Percentiles rank a stretch among this genome's conserved stretches.
Conservation (phyloP, 2,888 invertebrate genomes). For the Tipula confusa region DNA sequence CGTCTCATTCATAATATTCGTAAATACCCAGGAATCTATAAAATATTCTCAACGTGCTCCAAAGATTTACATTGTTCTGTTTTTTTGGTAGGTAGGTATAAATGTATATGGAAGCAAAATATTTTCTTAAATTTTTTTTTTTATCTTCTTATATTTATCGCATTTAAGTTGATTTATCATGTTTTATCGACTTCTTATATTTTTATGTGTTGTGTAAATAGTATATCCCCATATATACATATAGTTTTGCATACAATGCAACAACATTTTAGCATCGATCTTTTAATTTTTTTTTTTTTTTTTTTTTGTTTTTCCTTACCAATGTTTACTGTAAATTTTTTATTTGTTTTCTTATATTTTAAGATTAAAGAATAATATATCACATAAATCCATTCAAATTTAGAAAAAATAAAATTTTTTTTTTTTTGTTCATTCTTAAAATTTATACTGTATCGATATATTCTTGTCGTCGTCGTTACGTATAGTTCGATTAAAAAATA, state of each 20-base stretch:
- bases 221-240: neutral
- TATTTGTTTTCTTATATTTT: neutral
- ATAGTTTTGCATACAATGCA: slow-evolving; percentile 20
- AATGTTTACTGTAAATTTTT: slow-evolving; percentile 15
- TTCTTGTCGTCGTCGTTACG: neutral
- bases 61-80: neutral
- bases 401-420: too few relatives aligned
- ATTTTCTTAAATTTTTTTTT: too few relatives aligned
- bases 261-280: neutral
- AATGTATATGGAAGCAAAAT: slow-evolving; percentile 15
- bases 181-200: slow-evolving; percentile 25
- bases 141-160: slow-evolving; percentile 25
- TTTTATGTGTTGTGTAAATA: neutral
- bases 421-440: neutral
- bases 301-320: neutral
- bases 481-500: neutral
- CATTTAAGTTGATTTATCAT: slow-evolving; percentile 25
- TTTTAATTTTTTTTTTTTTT: neutral
- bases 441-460: neutral
- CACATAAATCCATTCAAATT: slow-evolving; percentile 25
- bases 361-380: slow-evolving; percentile 20
- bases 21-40: neutral
- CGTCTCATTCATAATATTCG: neutral
- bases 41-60: neutral
- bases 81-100: neutral